Percentiles rank a stretch among this genome's conserved stretches.
Evolutionary conservation across 2,113 vertebrate species (phyloP).

Genomic region (Zonotrichia leucophrys): DNA sequence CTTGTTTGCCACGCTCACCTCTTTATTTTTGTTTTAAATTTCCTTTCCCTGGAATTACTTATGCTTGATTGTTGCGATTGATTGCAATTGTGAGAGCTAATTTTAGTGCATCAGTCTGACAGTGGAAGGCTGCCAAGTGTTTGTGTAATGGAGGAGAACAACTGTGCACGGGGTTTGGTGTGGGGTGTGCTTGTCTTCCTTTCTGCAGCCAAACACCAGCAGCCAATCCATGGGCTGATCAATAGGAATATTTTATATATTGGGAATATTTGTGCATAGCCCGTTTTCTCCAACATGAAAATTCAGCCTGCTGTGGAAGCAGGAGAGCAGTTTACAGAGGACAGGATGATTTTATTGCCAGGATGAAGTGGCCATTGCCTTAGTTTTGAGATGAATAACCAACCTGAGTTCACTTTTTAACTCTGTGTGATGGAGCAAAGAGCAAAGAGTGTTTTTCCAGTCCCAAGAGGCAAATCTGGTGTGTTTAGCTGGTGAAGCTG

Average conservation of each 20-base stretch:
- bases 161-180: not conserved
- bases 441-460: not conserved
- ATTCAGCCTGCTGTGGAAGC: not conserved
- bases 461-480: not conserved
- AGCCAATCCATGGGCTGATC: not conserved
- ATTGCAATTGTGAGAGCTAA: constrained; percentile 54
- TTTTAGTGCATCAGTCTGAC: constrained; percentile 35
- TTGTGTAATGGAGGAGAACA: not conserved
- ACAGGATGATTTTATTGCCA: not conserved
- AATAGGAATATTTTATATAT: no score
- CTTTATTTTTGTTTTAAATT: not conserved
- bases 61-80: constrained; percentile 42
- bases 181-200: not conserved
- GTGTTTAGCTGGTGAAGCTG: not conserved
- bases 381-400: not conserved
- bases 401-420: not conserved
- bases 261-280: not conserved
- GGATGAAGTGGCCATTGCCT: not conserved
- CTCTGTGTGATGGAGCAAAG: not conserved
- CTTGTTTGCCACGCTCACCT: not conserved
- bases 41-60: not conserved
- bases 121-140: constrained; percentile 8
- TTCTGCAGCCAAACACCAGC: not conserved
- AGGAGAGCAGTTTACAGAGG: not conserved
- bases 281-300: not conserved